These are phyloP conservation scores for Petroica traversi DNA, from an alignment of 2,113 vertebrate species.

Conservation along the genomic window DNA sequence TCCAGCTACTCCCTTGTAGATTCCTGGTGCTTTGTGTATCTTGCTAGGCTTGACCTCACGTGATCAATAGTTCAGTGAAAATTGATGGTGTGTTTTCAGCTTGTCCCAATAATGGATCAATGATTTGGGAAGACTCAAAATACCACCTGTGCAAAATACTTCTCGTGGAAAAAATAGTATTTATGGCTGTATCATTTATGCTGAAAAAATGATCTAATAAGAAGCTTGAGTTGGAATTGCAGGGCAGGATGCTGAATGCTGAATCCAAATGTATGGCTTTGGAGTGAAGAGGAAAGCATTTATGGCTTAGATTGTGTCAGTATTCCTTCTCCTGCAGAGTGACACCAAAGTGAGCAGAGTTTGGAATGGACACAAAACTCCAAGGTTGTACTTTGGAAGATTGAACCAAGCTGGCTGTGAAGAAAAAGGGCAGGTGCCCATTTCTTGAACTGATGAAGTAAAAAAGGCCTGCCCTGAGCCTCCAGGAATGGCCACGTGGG, in stretches of 20 bases:
- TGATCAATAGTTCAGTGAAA: neutral
- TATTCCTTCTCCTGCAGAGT: neutral
- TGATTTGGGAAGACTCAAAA: neutral
- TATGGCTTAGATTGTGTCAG: neutral
- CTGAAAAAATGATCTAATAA: neutral
- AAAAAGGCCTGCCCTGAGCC: neutral
- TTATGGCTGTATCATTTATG: neutral
- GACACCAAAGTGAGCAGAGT: neutral
- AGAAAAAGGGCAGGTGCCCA: neutral
- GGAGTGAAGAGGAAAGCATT: neutral
- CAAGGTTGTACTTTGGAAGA: neutral
- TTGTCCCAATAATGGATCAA: neutral
- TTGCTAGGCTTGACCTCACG: neutral
- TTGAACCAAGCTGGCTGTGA: neutral
- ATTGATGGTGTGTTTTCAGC: neutral
- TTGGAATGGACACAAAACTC: neutral
- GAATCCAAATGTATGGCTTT: neutral
- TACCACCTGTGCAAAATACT: neutral
- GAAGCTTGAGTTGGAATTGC: neutral
- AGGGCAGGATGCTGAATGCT: neutral
- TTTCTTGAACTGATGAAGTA: neutral
- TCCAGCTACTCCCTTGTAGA: neutral
- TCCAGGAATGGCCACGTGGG: fast-evolving
- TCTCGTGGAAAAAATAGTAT: neutral
- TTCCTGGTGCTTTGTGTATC: neutral